Evolutionary conservation across 2,113 vertebrate species (phyloP), one percentile per base, ranked within the genome.

Genomic region (Cyprinodon tularosa): DNA sequence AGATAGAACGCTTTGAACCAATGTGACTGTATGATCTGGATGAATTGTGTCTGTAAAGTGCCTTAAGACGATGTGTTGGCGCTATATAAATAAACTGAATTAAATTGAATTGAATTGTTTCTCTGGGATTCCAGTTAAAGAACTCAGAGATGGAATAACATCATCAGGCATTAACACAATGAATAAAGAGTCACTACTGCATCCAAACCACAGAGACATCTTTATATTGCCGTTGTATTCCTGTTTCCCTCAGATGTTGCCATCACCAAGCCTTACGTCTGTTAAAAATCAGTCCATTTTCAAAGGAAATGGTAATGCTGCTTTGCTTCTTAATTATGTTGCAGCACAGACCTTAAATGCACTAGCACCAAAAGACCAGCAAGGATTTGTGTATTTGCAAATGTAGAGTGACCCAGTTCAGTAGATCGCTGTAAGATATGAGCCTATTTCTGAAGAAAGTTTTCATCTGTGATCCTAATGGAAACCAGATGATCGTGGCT

Each of bases 401-500:
- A 62, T 74, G 11, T 47, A 17, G 62, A 9, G 38, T 78, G 67
- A 57, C 69, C 45, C 48, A 44, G 57, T 72, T 81, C 39, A 72
- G 36, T 48, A 53, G 59, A 72, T 72, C 84, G 79, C 17, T 62
- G 48, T 68, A 12, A 86, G 65, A 76, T 68, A 80, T 71, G 62
- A 79, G 77, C 12, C 42, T 47, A 50, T 67, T 69, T 67, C 14
- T 71, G 37, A 84, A 22, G 50, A 74, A 66, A 62, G 77, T 62
- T 67, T 60, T 4, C 0, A 17, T 78, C 71, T 85, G 13, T 47
- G 45, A 87, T 84, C 67, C 70, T 36, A 11, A 45, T 67, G 36
- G 67, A 44, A 78, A 84, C 36, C 50, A 37, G 76, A 80, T 72
- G 59, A 82, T 71, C 47, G 12, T 78, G 78, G 50, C 68, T 71